Conservation (phyloP, 2,797 vertebrate species). For the Antrozous pallidus region DNA sequence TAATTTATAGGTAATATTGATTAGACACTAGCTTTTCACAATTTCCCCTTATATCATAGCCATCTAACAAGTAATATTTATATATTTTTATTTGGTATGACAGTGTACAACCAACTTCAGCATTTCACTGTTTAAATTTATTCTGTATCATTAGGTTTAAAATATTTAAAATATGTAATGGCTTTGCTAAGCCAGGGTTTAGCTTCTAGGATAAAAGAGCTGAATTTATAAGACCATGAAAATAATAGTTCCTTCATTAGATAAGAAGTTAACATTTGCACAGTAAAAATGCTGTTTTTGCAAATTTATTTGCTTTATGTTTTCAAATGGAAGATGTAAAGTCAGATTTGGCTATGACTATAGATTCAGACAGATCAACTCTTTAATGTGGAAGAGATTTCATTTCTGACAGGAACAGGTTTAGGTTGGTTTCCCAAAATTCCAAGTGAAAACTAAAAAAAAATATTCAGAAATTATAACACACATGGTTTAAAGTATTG, state of each 20-base stretch:
- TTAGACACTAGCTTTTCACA: not conserved
- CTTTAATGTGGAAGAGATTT: not conserved
- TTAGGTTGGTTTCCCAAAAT: not conserved
- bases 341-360: not conserved
- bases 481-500: not conserved
- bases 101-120: not conserved
- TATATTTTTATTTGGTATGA: not conserved
- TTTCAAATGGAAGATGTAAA: conserved; percentile 5
- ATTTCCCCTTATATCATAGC: not conserved
- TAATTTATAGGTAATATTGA: not conserved
- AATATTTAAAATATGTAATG: not conserved
- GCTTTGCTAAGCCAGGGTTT: not conserved
- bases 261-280: not conserved
- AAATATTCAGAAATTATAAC: not conserved
- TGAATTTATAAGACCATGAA: not conserved
- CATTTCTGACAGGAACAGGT: not conserved
- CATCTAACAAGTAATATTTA: not conserved
- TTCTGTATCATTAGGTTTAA: not conserved
- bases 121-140: not conserved
- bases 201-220: not conserved
- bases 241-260: not conserved
- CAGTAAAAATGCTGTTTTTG: not conserved
- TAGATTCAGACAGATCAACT: not conserved
- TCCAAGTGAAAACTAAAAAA: not conserved
- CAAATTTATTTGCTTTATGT: not conserved